These are phyloP conservation scores for Paraescarpia echinospica DNA, from an alignment of 1,140 invertebrate species.

Conservation along the genomic window DNA sequence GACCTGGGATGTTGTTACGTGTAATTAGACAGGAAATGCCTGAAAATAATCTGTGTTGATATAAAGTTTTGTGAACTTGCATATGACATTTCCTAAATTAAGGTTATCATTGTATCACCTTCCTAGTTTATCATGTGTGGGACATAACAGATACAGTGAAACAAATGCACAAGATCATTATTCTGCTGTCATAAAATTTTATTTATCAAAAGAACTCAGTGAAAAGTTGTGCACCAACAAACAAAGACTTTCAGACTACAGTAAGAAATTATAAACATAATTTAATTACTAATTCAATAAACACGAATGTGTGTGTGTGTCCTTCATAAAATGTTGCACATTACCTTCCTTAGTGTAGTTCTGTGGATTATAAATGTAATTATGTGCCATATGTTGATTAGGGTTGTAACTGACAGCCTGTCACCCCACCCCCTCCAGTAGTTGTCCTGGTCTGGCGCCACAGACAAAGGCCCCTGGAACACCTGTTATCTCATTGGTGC, in stretches of 20 bases:
- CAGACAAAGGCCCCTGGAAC: not conserved
- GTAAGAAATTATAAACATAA: not conserved
- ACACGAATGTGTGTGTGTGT: not conserved
- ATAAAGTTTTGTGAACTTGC: not conserved
- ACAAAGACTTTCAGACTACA: not conserved
- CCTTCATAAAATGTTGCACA: not conserved
- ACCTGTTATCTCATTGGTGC: not conserved
- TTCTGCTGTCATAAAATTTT: not conserved
- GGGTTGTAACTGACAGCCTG: not conserved
- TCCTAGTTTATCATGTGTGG: not conserved
- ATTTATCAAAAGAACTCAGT: not conserved
- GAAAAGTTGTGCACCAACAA: not conserved
- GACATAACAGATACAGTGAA: not conserved
- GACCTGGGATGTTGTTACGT: not conserved
- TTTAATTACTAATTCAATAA: not conserved
- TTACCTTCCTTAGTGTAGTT: not conserved
- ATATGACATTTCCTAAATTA: not conserved
- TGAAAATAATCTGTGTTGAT: not conserved
- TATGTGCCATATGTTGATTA: not conserved
- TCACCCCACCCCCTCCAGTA: not conserved
- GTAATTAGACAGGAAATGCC: not conserved
- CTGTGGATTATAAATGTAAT: not conserved
- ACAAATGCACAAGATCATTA: not conserved
- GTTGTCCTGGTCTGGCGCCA: not conserved
- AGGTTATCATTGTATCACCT: not conserved